Evolutionary conservation across 2,113 vertebrate species (phyloP).

Genomic region (Platysternon megacephalum): DNA sequence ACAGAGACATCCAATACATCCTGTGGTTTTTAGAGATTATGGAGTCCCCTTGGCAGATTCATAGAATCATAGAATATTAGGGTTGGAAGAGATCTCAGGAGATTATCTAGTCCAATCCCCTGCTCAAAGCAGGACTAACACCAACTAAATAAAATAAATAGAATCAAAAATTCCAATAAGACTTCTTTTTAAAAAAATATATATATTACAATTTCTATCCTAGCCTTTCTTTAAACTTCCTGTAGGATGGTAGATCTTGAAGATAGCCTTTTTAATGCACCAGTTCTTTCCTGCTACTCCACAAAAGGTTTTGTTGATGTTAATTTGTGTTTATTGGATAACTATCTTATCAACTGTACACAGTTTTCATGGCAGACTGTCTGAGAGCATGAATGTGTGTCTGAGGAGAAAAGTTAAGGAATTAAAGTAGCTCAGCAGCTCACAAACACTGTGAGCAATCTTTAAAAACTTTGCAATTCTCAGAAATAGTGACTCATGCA

Average conservation of each 20-base stretch:
- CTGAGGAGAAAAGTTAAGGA: constrained; percentile 48
- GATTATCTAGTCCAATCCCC: too few species aligned
- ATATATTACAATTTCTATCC: neutral
- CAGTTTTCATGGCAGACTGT: neutral
- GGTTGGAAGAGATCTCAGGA: too few species aligned
- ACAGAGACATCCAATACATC: neutral
- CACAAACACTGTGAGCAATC: constrained; percentile 57
- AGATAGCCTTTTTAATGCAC: constrained; percentile 21
- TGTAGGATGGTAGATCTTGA: neutral
- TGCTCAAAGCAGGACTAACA: too few species aligned
- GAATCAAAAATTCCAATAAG: neutral
- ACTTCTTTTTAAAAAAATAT: neutral
- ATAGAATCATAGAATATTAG: too few species aligned
- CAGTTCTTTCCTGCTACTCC: neutral
- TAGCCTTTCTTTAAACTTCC: neutral
- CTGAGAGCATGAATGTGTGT: constrained; percentile 51
- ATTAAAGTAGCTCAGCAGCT: neutral
- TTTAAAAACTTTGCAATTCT: constrained; percentile 35
- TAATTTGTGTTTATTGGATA: neutral
- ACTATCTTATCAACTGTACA: neutral
- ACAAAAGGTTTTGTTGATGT: constrained; percentile 19
- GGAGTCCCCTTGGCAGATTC: neutral
- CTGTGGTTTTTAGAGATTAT: neutral
- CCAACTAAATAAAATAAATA: too few species aligned
- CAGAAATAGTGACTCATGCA: constrained; percentile 65